Conservation (phyloP, 2,113 vertebrate species). For the Cryptomyrus ogoouensis region DNA sequence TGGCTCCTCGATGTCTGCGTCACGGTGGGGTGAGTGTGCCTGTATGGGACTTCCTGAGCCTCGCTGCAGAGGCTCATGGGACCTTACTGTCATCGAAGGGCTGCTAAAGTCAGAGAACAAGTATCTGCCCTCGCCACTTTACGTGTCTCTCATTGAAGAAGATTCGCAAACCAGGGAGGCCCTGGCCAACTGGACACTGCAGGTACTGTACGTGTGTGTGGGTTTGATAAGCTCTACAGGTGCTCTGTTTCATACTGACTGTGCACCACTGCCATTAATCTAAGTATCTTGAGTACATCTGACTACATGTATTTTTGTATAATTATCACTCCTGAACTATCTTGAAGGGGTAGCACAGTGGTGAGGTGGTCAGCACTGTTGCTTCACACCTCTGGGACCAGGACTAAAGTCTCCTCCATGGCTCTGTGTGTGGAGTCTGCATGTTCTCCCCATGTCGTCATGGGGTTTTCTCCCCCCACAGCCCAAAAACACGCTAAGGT, state of each 20-base stretch:
- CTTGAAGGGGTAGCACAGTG: neutral
- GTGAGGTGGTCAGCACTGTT: neutral
- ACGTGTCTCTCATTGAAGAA: conserved; percentile 21
- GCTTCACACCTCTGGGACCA: neutral
- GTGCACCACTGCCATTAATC: neutral
- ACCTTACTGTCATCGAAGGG: conserved; percentile 15
- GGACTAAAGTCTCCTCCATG: neutral
- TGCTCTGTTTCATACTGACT: neutral
- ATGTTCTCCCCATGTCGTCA: neutral
- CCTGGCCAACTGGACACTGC: conserved; percentile 35
- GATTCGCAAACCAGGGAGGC: conserved; percentile 30
- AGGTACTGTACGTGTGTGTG: conserved; percentile 28
- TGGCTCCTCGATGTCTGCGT: neutral
- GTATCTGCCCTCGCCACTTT: conserved; percentile 25
- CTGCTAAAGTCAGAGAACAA: conserved; percentile 28
- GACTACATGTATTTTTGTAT: neutral
- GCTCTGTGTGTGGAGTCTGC: neutral
- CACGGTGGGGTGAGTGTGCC: neutral
- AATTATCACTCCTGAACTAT: neutral
- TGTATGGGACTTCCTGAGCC: neutral
- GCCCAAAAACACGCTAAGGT: too few species aligned
- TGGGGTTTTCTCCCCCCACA: neutral
- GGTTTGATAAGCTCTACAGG: neutral
- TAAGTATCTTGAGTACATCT: neutral
- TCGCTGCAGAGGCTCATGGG: conserved; percentile 3